Percentiles rank a stretch among this genome's conserved stretches.
Conservation (phyloP, 2,113 vertebrate genomes). For the Elanoides forficatus region DNA sequence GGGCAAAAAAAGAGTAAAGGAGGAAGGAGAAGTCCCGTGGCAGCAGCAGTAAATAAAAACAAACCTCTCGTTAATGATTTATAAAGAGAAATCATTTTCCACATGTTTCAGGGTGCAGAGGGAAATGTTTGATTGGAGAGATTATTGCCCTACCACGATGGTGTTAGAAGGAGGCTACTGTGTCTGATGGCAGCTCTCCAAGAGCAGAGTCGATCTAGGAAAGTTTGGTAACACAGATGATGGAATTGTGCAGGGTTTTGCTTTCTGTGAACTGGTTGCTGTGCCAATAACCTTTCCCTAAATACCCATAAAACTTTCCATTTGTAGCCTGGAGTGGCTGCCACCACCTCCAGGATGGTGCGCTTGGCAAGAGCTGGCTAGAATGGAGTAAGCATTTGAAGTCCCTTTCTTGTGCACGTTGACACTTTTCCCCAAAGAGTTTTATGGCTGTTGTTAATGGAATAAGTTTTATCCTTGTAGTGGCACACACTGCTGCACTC, state of each 20-base stretch:
- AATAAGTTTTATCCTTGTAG: neutral
- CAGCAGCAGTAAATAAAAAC: constrained; percentile 21
- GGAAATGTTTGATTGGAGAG: constrained; percentile 12
- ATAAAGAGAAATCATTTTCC: neutral
- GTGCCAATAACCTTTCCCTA: constrained; percentile 36
- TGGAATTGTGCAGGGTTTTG: constrained; percentile 14
- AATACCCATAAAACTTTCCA: constrained; percentile 49
- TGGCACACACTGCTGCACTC: neutral
- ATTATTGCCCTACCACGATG: neutral
- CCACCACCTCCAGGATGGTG: neutral
- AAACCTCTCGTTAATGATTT: constrained; percentile 26
- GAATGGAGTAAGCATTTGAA: neutral
- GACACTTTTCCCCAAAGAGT: neutral
- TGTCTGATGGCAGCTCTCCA: constrained; percentile 41
- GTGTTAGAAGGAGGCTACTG: constrained; percentile 25
- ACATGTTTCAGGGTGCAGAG: neutral
- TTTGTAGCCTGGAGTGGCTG: constrained; percentile 19
- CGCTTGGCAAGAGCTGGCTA: neutral
- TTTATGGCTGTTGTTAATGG: neutral
- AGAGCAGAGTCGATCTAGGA: constrained; percentile 21
- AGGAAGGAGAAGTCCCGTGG: neutral
- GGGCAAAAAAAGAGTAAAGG: neutral
- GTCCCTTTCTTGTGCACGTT: neutral
- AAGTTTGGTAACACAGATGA: constrained; percentile 38
- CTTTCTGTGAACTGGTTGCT: constrained; percentile 7